Evolutionary conservation across 2,888 invertebrate species (phyloP), one percentile per base, ranked within the genome.

Genomic region (Crepidodera aurea): DNA sequence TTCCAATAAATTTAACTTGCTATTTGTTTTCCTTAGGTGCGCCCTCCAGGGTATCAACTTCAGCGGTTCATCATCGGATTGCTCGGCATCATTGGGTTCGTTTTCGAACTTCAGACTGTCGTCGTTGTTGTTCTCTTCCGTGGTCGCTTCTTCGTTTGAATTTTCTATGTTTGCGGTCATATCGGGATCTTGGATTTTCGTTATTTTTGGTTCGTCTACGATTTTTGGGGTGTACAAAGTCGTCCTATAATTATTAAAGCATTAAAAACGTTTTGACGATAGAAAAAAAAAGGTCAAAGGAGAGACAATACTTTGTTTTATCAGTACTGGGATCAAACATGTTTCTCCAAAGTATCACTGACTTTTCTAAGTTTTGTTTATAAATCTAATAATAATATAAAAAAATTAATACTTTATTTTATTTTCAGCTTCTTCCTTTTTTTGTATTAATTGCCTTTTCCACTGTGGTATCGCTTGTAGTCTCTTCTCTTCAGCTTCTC

Each of bases 381-480:
- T n/a, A n/a, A n/a, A n/a, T n/a, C n/a, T n/a, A n/a, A n/a, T n/a
- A n/a, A n/a, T n/a, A n/a, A n/a, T n/a, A n/a, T n/a, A n/a, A n/a
- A n/a, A n/a, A n/a, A n/a, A n/a, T 22, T 22, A 2, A 22, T 77
- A 92, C 93, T 90, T 92, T 73, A 90, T 84, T 82, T 90, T 88
- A 74, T 85, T 87, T 75, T 92, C 92, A 13, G 89, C 86, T 76
- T 89, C 91, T 75, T 93, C 93, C 73, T 92, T 90, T 69, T 93
- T 87, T 59, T 90, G 90, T 69, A 96, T 81, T 60, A 97, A 83
- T 77, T 96, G 96, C 57, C 96, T 85, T 81, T 97, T 96, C 97
- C 97, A 97, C 51, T 92, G 92, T 0, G 97, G 97, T 73, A 97
- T 93, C 10, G 94, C 87, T 16, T 92, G 91, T 44, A 94, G 86